A percentile compares a stretch with the other conserved stretches of the same genome.
Evolutionary conservation across 92 coral and sea anemone genomes (phyloP).

Genomic region (Bergia sp.): DNA sequence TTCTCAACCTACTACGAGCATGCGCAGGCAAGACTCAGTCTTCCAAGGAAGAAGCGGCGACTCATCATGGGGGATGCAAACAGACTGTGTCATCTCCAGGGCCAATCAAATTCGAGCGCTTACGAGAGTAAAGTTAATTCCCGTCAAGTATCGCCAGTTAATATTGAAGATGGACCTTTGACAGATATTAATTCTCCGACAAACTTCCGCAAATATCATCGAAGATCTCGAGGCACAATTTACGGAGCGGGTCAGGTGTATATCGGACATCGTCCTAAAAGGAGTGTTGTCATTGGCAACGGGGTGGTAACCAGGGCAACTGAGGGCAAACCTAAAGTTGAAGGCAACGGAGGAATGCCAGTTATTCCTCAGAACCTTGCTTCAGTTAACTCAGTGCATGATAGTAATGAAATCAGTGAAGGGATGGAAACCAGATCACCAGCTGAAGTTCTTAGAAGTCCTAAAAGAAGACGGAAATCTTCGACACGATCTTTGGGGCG

Average conservation of each 20-base stretch:
- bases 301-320: slow-evolving; percentile 26
- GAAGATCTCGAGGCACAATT: slow-evolving; percentile 81
- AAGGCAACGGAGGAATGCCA: slow-evolving; percentile 24
- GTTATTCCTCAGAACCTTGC: slow-evolving; percentile 46
- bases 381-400: slow-evolving; percentile 52
- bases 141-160: slow-evolving; percentile 7
- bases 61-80: slow-evolving; percentile 77
- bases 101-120: slow-evolving; percentile 66
- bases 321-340: slow-evolving; percentile 16
- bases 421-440: slow-evolving; percentile 15
- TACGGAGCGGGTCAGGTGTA: slow-evolving; percentile 85
- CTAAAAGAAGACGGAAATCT: slow-evolving; percentile 7
- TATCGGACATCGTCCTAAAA: slow-evolving; percentile 56
- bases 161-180: slow-evolving; percentile 7
- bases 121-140: slow-evolving; percentile 28
- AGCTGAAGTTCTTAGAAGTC: not conserved
- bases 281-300: slow-evolving; percentile 49
- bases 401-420: slow-evolving; percentile 60
- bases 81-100: slow-evolving; percentile 62
- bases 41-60: slow-evolving; percentile 90
- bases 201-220: slow-evolving; percentile 69
- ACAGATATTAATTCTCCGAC: slow-evolving; percentile 39
- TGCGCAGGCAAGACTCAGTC: slow-evolving; percentile 96
- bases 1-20: slow-evolving; percentile 93
- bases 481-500: slow-evolving; percentile 23